Evolutionary conservation across 2,888 invertebrate genomes (phyloP).

Genomic region (Lathronympha strigana): DNA sequence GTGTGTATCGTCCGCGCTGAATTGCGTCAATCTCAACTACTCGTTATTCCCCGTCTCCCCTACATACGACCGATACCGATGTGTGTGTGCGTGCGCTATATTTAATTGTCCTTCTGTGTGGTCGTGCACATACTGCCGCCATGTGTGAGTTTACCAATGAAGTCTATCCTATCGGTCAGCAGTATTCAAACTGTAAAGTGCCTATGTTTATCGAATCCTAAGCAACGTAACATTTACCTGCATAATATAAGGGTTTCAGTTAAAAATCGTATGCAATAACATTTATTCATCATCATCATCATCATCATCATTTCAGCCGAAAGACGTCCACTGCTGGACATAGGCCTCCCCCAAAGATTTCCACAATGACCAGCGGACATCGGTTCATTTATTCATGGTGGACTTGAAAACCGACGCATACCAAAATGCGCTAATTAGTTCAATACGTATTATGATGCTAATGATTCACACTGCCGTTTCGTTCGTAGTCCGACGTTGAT

Average conservation of each 20-base stretch:
- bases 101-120: constrained; percentile 75
- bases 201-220: not conserved
- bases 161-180: constrained; percentile 70
- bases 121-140: constrained; percentile 68
- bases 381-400: too few species aligned
- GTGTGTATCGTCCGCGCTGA: constrained; percentile 67
- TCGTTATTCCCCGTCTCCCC: constrained; percentile 71
- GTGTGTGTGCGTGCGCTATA: constrained; percentile 75
- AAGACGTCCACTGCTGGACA: too few species aligned
- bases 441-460: constrained; percentile 55
- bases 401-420: constrained; percentile 54
- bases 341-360: too few species aligned
- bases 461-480: constrained; percentile 55
- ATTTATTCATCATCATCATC: constrained; percentile 25
- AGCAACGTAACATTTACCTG: constrained; percentile 19
- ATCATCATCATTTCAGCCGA: too few species aligned
- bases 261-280: constrained; percentile 23
- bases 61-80: constrained; percentile 65
- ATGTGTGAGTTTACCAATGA: constrained; percentile 80
- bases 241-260: constrained; percentile 44
- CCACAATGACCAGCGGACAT: too few species aligned
- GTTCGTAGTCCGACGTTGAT: constrained; percentile 42
- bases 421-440: constrained; percentile 55
- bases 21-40: constrained; percentile 78
- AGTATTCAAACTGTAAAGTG: constrained; percentile 65